Evolutionary conservation across 2,888 invertebrate genomes (phyloP).

Genomic region (Subacronicta megacephala): DNA sequence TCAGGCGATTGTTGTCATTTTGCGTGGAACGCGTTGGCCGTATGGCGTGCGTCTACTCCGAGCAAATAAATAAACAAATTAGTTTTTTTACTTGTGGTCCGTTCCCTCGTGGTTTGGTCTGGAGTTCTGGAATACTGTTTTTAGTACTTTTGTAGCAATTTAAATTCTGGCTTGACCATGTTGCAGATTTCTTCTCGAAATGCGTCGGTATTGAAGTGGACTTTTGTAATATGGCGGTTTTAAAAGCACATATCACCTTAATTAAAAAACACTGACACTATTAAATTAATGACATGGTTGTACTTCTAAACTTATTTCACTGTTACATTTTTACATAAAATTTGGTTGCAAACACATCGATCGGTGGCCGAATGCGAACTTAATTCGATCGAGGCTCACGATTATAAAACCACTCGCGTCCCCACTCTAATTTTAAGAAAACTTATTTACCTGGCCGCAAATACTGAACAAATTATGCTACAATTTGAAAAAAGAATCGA

Average conservation of each 20-base stretch:
- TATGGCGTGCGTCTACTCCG: constrained; percentile 81
- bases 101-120: constrained; percentile 47
- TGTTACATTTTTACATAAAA: constrained; percentile 31
- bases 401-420: constrained; percentile 55
- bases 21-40: constrained; percentile 80
- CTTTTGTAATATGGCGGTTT: constrained; percentile 1
- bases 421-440: constrained; percentile 51
- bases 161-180: constrained; percentile 12
- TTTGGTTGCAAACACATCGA: constrained; percentile 45
- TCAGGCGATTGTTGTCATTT: constrained; percentile 82
- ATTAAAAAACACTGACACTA: constrained; percentile 4
- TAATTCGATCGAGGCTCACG: constrained; percentile 43
- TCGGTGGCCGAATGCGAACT: constrained; percentile 51
- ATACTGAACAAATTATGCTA: neutral
- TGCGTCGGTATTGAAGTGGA: neutral
- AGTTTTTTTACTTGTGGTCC: constrained; percentile 61
- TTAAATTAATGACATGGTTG: constrained; percentile 4
- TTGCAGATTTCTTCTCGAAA: constrained; percentile 6
- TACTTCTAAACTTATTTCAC: constrained; percentile 1
- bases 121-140: constrained; percentile 25
- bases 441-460: constrained; percentile 36
- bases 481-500: constrained; percentile 2
- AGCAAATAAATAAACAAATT: constrained; percentile 74
- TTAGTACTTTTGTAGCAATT: constrained; percentile 17
- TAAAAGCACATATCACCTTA: neutral